Evolutionary conservation across 2,888 invertebrate genomes (phyloP).

Genomic region (Tineola bisselliella): DNA sequence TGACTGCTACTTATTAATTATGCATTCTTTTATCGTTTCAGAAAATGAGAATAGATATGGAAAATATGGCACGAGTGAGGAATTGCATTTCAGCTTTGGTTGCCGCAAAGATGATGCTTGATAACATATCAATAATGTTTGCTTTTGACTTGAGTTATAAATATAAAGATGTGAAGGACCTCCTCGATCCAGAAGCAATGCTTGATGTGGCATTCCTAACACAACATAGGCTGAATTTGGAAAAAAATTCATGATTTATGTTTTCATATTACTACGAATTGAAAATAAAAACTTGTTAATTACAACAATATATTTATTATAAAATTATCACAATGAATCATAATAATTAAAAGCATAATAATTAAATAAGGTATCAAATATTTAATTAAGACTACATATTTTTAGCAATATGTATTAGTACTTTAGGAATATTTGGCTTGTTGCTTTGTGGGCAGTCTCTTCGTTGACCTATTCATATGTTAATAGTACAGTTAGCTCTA

Average conservation of each 20-base stretch:
- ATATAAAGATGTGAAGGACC: slow-evolving; percentile 77
- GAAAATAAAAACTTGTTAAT: background rate
- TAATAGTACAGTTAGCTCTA: no score
- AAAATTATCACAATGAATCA: background rate
- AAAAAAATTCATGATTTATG: no score
- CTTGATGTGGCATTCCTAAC: slow-evolving; percentile 83
- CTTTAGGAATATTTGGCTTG: slow-evolving; percentile 16
- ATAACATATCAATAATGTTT: slow-evolving; percentile 90
- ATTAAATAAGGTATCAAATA: background rate
- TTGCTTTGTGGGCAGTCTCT: slow-evolving; percentile 3
- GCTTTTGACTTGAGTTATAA: slow-evolving; percentile 90
- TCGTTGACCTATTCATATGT: background rate
- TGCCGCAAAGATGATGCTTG: slow-evolving; percentile 88
- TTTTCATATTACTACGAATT: no score
- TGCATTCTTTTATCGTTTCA: slow-evolving; percentile 39
- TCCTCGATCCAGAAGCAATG: slow-evolving; percentile 86
- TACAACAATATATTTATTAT: background rate
- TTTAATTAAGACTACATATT: no score
- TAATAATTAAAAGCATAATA: background rate
- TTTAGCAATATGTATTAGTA: background rate
- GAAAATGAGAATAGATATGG: slow-evolving; percentile 83
- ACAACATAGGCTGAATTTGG: slow-evolving; percentile 68
- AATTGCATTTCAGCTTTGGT: slow-evolving; percentile 91
- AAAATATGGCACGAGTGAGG: slow-evolving; percentile 86
- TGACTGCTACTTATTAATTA: no score